phyloP scores from a whole-genome alignment of 2,888 invertebrate genomes.

The Boloria selene region DNA sequence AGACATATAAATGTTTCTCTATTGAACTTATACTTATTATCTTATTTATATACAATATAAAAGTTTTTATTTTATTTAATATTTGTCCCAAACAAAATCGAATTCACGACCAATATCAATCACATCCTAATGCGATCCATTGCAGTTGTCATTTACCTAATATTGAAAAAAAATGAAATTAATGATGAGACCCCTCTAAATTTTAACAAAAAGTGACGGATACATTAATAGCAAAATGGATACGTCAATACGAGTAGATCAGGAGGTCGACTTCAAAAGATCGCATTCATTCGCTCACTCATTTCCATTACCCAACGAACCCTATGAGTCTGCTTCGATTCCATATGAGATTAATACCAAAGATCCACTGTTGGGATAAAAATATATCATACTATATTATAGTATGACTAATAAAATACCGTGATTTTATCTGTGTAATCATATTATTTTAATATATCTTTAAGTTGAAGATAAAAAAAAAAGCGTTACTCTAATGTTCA shows the following conservation, averaged over 20 bases:
- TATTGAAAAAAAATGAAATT: neutral
- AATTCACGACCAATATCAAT: too few species aligned
- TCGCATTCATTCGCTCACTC: conserved; percentile 37
- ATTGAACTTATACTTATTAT: too few species aligned
- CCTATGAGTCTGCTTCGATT: conserved; percentile 41
- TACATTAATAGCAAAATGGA: conserved; percentile 24
- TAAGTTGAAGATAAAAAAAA: too few species aligned
- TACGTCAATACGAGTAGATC: conserved; percentile 33
- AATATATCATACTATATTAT: conserved; percentile 28
- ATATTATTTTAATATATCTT: too few species aligned
- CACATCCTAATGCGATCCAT: too few species aligned
- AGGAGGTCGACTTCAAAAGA: conserved; percentile 36
- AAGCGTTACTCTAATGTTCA: too few species aligned
- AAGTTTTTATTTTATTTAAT: too few species aligned
- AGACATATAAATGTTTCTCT: too few species aligned
- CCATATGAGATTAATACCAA: conserved; percentile 54
- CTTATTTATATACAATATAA: too few species aligned
- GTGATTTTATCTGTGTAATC: neutral
- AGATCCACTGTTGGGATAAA: conserved; percentile 8
- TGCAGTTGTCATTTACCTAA: neutral
- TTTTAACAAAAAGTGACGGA: conserved; percentile 29
- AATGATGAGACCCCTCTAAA: conserved; percentile 10
- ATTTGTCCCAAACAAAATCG: too few species aligned
- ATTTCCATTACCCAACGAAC: conserved; percentile 41
- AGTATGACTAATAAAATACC: neutral